Conservation (phyloP, 2,888 invertebrate species). For the Rutpela maculata region DNA sequence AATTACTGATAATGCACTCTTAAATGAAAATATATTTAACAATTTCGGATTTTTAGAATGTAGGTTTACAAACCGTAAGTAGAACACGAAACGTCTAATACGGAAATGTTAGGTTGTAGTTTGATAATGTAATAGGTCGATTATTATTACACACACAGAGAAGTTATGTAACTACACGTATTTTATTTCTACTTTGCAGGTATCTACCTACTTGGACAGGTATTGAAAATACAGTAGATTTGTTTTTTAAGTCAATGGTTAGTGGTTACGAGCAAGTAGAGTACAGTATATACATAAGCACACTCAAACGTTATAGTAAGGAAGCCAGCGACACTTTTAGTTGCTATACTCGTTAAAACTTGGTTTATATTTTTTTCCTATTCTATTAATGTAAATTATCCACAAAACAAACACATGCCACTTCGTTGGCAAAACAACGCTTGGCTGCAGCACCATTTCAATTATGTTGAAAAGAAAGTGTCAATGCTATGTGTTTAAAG, state of each 20-base stretch:
- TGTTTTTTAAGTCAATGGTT: neutral
- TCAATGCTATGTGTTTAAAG: too few species aligned
- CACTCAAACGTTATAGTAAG: too few species aligned
- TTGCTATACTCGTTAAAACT: too few species aligned
- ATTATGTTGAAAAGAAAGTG: too few species aligned
- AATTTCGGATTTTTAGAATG: conserved; percentile 23
- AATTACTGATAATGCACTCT: neutral
- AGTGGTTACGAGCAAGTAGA: neutral
- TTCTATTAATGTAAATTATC: too few species aligned
- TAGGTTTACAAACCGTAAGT: conserved; percentile 40
- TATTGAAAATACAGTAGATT: conserved; percentile 1
- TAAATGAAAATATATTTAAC: neutral
- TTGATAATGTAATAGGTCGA: conserved; percentile 63
- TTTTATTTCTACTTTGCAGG: conserved; percentile 25
- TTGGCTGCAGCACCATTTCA: too few species aligned
- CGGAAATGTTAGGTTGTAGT: conserved; percentile 50
- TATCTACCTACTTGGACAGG: conserved; percentile 12
- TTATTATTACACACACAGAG: conserved; percentile 56
- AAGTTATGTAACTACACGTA: conserved; percentile 50
- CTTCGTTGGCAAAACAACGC: too few species aligned
- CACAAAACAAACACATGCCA: too few species aligned
- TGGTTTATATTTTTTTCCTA: too few species aligned
- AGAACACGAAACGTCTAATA: conserved; percentile 49
- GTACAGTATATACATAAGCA: too few species aligned
- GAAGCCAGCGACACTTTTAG: too few species aligned